Evolutionary conservation across 2,797 vertebrate species (phyloP), one percentile per base, ranked within the genome.

Genomic region (Hypotaenidia philippensis): DNA sequence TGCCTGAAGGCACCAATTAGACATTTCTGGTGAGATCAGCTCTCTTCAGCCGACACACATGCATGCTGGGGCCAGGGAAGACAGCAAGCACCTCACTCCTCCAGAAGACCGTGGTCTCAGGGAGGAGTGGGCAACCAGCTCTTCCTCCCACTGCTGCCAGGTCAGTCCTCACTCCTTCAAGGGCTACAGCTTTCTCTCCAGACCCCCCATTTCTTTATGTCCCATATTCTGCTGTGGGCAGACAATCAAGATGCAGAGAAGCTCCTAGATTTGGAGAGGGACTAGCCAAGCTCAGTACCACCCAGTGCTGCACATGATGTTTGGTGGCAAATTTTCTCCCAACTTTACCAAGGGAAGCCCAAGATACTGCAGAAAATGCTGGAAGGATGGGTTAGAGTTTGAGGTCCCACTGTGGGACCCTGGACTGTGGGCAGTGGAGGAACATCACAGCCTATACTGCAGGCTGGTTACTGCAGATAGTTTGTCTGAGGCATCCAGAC

Each of bases 1-100:
- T 84, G 96, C 96, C 96, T 47, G 57, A 18, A 84, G 95, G 96
- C 95, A 94, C 56, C 95, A 93, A 94, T 96, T 95, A 97, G 84
- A 80, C 34, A 10, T 68, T 94, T 84, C 44, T 96, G 95, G 94
- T 94, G 96, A 97, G 93, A 87, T 96, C 95, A 96, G 94, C 94
- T 77, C 94, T 45, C 44, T 41, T 79, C 90, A 84, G 72, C 92
- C 16, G 1, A 53, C 82, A 91, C 93, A 64, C 21, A 6, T 3
- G 32, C 9, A 10, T 6, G 0, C 68, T 27, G 65, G 70, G 82
- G 71, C 91, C 47, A 34, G 72, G 71, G 65, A 71, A 94, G 69
- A 20, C 79, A 92, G 79, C 20, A 11, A 85, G 82, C 65, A 76
- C 27, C 71, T 91, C 26, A 0, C 38, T 36, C 60, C 34, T 27